Evolutionary conservation across 1,140 invertebrate species (phyloP).

Genomic region (Diachasmimorpha longicaudata): DNA sequence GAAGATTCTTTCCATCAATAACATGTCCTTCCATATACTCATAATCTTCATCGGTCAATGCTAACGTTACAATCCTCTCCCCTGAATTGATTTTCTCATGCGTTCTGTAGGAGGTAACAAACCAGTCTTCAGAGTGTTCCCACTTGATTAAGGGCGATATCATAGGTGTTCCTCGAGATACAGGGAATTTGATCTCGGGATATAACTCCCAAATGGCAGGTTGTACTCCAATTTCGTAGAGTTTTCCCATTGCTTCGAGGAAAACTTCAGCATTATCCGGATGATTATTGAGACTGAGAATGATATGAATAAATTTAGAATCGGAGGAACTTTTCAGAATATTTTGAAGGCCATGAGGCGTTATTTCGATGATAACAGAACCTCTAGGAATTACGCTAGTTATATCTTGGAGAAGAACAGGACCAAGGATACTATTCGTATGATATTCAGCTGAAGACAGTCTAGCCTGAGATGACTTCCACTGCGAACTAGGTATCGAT

Average conservation of each 20-base stretch:
- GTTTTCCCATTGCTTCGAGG: constrained; percentile 73
- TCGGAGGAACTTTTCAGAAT: constrained; percentile 69
- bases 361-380: constrained; percentile 82
- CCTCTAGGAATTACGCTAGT: constrained; percentile 77
- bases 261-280: constrained; percentile 76
- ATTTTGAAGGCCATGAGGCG: constrained; percentile 80
- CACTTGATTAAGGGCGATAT: constrained; percentile 78
- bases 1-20: constrained; percentile 86
- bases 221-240: constrained; percentile 72
- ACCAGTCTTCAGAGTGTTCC: constrained; percentile 88
- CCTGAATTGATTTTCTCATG: constrained; percentile 69
- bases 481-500: constrained; percentile 79
- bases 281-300: constrained; percentile 79
- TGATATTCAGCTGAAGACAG: constrained; percentile 89
- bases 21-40: constrained; percentile 83
- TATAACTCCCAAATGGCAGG: constrained; percentile 69
- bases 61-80: constrained; percentile 68
- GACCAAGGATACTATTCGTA: constrained; percentile 86
- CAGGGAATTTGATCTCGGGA: constrained; percentile 71
- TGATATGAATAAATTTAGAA: constrained; percentile 70
- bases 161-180: constrained; percentile 75
- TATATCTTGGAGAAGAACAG: constrained; percentile 88
- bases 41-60: constrained; percentile 72
- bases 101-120: constrained; percentile 68
- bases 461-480: constrained; percentile 73